Percentiles rank a stretch among this genome's conserved stretches.
Conservation (phyloP, 2,888 invertebrate genomes). For the Brachyopa scutellaris region DNA sequence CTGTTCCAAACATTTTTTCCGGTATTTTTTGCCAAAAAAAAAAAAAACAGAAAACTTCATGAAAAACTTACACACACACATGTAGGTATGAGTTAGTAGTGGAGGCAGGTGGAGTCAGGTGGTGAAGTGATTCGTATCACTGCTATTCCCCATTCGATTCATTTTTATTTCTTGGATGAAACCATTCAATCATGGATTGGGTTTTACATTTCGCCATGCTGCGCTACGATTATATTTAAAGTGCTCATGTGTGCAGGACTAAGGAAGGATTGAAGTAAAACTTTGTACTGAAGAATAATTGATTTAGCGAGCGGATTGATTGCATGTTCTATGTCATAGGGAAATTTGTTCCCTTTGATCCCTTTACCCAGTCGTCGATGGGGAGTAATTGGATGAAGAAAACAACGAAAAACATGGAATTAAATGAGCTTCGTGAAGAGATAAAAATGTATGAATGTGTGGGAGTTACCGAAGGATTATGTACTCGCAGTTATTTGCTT, state of each 20-base stretch:
- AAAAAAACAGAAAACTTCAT: too few species aligned
- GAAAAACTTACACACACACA: neutral
- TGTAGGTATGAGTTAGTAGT: neutral
- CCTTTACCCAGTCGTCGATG: neutral
- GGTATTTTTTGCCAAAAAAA: conserved; percentile 1
- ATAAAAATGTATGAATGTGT: conserved; percentile 22
- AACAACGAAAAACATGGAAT: neutral
- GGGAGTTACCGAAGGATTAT: neutral
- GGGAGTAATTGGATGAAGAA: conserved; percentile 27
- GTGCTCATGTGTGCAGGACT: neutral
- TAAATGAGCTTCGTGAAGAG: conserved; percentile 20
- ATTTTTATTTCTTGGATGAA: conserved; percentile 19
- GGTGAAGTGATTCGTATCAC: conserved; percentile 24
- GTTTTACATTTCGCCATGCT: neutral
- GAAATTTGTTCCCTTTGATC: neutral
- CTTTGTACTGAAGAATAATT: conserved; percentile 24
- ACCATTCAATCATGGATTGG: conserved; percentile 32
- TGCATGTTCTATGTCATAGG: conserved; percentile 30
- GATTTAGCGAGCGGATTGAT: conserved; percentile 55
- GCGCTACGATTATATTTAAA: neutral
- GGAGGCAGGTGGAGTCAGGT: too few species aligned
- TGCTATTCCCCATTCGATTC: conserved; percentile 21
- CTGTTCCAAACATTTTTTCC: conserved; percentile 7
- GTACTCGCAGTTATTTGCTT: neutral
- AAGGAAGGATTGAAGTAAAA: conserved; percentile 10